Conservation (phyloP, 2,888 invertebrate species). For the Cistogaster globosa region DNA sequence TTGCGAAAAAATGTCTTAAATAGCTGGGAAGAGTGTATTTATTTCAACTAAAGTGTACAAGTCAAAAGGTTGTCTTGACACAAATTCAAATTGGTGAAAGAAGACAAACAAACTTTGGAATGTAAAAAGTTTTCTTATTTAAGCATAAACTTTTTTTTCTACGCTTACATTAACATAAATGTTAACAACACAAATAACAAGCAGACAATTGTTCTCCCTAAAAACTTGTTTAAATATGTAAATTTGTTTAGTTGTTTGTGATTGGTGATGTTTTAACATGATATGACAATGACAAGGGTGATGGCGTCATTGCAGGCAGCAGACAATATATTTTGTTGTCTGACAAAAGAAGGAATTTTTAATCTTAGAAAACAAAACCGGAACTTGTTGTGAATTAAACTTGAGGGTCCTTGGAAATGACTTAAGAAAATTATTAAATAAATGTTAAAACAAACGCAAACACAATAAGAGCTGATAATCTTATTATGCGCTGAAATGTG, state of each 20-base stretch:
- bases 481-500: not conserved
- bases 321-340: not conserved
- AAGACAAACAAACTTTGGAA: not conserved
- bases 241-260: constrained; percentile 10
- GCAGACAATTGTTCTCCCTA: constrained; percentile 5
- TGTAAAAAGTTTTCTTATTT: not conserved
- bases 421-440: not conserved
- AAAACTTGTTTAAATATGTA: constrained; percentile 17
- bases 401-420: not conserved
- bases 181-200: not conserved
- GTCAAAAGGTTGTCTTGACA: constrained; percentile 27
- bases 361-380: not conserved
- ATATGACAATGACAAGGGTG: not conserved
- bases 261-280: constrained; percentile 7
- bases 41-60: not conserved
- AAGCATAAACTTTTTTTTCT: constrained; percentile 26
- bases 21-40: not conserved
- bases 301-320: not conserved
- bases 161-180: constrained; percentile 20
- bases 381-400: not conserved
- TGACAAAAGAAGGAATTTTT: not conserved
- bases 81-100: not conserved
- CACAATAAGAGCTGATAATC: not conserved
- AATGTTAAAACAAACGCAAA: not conserved
- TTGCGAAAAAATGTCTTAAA: not conserved